phyloP scores from a whole-genome alignment of 1,140 invertebrate species.

The Sitophilus oryzae region DNA sequence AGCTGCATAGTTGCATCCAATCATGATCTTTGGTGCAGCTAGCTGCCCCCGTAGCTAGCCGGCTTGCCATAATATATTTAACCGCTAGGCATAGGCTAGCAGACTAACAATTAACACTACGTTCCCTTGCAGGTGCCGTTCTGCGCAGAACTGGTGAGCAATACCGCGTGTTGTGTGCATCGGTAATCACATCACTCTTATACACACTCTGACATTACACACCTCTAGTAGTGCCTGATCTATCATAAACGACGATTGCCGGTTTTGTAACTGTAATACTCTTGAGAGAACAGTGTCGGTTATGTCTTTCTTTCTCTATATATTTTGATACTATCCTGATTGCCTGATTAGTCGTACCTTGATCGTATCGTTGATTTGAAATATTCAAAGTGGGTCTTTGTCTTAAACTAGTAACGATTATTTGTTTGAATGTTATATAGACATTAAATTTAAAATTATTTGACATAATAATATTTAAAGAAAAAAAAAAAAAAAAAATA shows the following conservation, averaged over 20 bases:
- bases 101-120: constrained; percentile 54
- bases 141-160: constrained; percentile 85
- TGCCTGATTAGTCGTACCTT: background rate
- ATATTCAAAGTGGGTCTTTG: too few species aligned
- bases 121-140: constrained; percentile 72
- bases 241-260: constrained; percentile 1
- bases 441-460: too few species aligned
- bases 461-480: too few species aligned
- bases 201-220: constrained; percentile 36
- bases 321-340: too few species aligned
- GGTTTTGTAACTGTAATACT: constrained; percentile 3
- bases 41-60: constrained; percentile 24
- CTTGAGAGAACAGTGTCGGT: background rate
- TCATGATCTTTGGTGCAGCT: background rate
- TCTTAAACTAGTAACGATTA: too few species aligned
- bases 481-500: too few species aligned
- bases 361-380: background rate
- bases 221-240: constrained; percentile 45
- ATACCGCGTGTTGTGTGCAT: constrained; percentile 87
- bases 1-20: constrained; percentile 19
- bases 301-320: too few species aligned
- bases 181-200: constrained; percentile 61
- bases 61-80: constrained; percentile 34
- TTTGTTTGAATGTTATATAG: too few species aligned
- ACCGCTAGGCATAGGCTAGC: constrained; percentile 35